These are phyloP conservation scores for Chironomus striatipennis DNA, from an alignment of 1,140 invertebrate genomes.

Conservation along the genomic window DNA sequence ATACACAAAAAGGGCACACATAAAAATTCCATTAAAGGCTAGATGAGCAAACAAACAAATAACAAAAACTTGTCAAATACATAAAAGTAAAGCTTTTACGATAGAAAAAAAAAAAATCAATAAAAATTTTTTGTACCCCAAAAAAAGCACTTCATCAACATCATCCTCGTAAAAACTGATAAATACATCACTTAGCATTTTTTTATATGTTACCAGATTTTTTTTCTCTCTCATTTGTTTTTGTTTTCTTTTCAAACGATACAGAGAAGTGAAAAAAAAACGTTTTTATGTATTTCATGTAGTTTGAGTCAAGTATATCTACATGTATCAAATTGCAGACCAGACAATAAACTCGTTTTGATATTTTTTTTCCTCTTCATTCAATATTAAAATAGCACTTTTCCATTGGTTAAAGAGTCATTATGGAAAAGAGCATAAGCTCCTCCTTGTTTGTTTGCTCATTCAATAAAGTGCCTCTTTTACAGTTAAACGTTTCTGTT, in stretches of 20 bases:
- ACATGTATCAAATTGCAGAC: slow-evolving; percentile 15
- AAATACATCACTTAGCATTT: slow-evolving; percentile 17
- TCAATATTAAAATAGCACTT: slow-evolving; percentile 24
- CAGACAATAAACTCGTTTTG: slow-evolving; percentile 6
- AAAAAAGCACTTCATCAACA: background rate
- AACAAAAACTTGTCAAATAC: background rate
- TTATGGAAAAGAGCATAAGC: slow-evolving; percentile 21
- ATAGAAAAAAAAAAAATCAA: background rate
- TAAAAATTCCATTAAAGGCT: background rate
- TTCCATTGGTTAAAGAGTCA: slow-evolving; percentile 23
- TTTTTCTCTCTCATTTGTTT: background rate
- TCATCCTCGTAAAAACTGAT: background rate
- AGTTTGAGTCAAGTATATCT: background rate
- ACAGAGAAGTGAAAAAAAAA: no score
- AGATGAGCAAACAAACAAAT: background rate
- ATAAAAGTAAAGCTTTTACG: slow-evolving; percentile 7
- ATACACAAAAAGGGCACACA: background rate
- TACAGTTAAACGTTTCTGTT: slow-evolving; percentile 19
- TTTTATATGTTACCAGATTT: background rate
- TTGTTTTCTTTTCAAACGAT: no score
- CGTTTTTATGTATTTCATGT: background rate
- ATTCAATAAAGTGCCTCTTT: slow-evolving; percentile 20
- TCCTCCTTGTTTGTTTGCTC: slow-evolving; percentile 20
- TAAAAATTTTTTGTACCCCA: background rate
- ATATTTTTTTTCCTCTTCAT: slow-evolving; percentile 18